Evolutionary conservation across 2,888 invertebrate species (phyloP).

Genomic region (Pristionchus maxplancki): DNA sequence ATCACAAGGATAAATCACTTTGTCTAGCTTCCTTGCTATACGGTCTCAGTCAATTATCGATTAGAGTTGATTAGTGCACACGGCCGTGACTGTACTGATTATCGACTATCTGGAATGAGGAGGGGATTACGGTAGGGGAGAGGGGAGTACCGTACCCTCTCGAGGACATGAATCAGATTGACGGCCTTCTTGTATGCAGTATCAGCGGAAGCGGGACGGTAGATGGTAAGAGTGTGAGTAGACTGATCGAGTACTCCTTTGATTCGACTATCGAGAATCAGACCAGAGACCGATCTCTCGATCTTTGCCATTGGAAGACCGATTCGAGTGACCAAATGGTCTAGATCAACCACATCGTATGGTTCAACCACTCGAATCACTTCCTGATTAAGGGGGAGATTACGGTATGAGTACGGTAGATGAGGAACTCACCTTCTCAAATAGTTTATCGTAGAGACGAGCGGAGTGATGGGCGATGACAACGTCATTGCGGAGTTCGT

Average conservation of each 20-base stretch:
- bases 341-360: constrained; percentile 48
- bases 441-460: constrained; percentile 47
- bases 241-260: constrained; percentile 49
- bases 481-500: constrained; percentile 32
- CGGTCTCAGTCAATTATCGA: constrained; percentile 43
- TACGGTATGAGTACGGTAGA: constrained; percentile 24
- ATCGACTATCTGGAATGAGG: constrained; percentile 40
- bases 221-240: constrained; percentile 33
- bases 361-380: constrained; percentile 50
- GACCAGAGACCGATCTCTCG: constrained; percentile 38
- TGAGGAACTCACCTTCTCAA: constrained; percentile 40
- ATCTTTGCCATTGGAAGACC: constrained; percentile 48
- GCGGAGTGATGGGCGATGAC: constrained; percentile 29
- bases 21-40: constrained; percentile 36
- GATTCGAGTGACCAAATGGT: constrained; percentile 17
- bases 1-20: constrained; percentile 39
- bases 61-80: constrained; percentile 27
- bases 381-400: constrained; percentile 12
- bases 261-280: constrained; percentile 40
- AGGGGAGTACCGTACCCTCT: constrained; percentile 13
- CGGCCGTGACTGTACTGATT: constrained; percentile 30
- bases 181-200: constrained; percentile 46
- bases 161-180: constrained; percentile 46
- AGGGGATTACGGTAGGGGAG: background rate
- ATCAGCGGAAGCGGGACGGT: constrained; percentile 41